Percentiles rank a stretch among this genome's conserved stretches.
phyloP scores from a whole-genome alignment of 2,888 invertebrate genomes.

The Drepana falcataria region DNA sequence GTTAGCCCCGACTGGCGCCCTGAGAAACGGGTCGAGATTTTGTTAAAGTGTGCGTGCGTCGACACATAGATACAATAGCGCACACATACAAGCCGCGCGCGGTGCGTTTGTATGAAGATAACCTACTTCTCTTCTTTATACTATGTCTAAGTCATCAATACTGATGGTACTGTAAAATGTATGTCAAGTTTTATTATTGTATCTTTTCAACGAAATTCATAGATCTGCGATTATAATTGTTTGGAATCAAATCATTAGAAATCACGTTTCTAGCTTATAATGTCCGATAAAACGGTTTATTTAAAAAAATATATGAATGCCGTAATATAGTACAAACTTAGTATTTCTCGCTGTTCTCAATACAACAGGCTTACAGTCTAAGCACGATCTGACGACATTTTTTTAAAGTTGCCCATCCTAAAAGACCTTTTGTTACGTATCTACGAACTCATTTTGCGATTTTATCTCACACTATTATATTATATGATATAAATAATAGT shows the following conservation, averaged over 20 bases:
- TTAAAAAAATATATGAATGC: not conserved
- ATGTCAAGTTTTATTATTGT: not conserved
- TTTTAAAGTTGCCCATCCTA: constrained; percentile 28
- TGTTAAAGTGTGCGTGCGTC: no score
- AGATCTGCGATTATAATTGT: not conserved
- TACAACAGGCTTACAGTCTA: constrained; percentile 19
- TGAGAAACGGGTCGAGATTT: no score
- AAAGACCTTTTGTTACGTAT: constrained; percentile 35
- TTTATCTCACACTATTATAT: constrained; percentile 27
- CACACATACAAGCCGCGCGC: no score
- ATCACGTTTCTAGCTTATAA: not conserved
- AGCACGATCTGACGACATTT: constrained; percentile 30
- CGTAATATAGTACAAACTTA: not conserved
- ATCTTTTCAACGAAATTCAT: not conserved
- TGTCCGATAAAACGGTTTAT: not conserved
- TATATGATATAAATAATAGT: constrained; percentile 22
- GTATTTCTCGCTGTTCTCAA: not conserved
- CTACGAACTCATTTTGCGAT: constrained; percentile 32
- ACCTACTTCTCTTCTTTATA: no score
- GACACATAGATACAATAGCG: no score
- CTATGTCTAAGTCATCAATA: no score
- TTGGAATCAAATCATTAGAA: not conserved
- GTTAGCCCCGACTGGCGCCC: no score
- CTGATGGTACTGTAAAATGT: not conserved
- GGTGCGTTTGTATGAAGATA: no score